phyloP scores from a whole-genome alignment of 2,888 invertebrate species.

The Eupithecia centaureata region DNA sequence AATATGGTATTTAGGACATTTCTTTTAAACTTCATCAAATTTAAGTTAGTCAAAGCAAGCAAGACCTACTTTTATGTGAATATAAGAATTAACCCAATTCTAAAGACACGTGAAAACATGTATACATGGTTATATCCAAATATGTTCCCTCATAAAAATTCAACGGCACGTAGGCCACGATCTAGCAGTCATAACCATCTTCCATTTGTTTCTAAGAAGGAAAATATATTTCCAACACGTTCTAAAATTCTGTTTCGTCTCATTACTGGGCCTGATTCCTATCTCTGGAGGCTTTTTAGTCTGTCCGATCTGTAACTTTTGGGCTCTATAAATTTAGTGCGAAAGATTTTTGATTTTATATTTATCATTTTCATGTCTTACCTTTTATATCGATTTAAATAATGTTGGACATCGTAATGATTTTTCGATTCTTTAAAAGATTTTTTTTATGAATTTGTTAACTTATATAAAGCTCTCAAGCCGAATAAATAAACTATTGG shows the following conservation, averaged over 20 bases:
- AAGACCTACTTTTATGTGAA: not conserved
- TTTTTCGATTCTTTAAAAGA: too few relatives aligned
- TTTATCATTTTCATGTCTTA: not conserved
- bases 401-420: not conserved
- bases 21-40: not conserved
- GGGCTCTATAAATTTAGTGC: not conserved
- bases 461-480: too few relatives aligned
- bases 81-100: slow-evolving; percentile 15
- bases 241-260: slow-evolving; percentile 40
- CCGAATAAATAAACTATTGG: not conserved
- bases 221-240: slow-evolving; percentile 43
- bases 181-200: slow-evolving; percentile 29
- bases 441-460: too few relatives aligned
- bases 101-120: slow-evolving; percentile 14
- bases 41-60: not conserved
- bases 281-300: slow-evolving; percentile 26
- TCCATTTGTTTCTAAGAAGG: slow-evolving; percentile 32
- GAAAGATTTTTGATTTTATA: not conserved
- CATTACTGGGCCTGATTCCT: slow-evolving; percentile 39
- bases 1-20: slow-evolving; percentile 34
- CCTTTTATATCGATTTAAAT: not conserved
- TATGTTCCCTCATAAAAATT: slow-evolving; percentile 28
- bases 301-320: not conserved
- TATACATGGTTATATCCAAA: slow-evolving; percentile 8
- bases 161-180: slow-evolving; percentile 32